Evolutionary conservation across 2,888 invertebrate species (phyloP).

Genomic region (Herminia tarsipennalis): DNA sequence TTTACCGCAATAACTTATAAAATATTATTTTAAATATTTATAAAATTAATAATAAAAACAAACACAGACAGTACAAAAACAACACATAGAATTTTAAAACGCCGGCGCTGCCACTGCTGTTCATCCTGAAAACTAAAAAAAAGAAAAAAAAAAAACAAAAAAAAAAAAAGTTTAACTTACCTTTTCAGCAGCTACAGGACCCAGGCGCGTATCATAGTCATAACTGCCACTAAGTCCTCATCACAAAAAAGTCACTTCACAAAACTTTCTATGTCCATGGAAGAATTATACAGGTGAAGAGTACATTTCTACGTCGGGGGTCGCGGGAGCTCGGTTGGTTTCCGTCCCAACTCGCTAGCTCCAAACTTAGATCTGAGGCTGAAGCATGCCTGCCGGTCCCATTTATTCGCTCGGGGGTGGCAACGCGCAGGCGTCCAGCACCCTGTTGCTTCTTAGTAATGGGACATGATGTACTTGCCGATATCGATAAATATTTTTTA

Average conservation of each 20-base stretch:
- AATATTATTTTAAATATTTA: too few relatives aligned
- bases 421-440: conserved; percentile 83
- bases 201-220: conserved; percentile 49
- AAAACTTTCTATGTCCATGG: conserved; percentile 45
- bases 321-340: conserved; percentile 44
- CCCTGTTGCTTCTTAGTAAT: conserved; percentile 81
- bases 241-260: conserved; percentile 55
- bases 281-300: conserved; percentile 47
- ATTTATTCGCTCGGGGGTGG: conserved; percentile 71
- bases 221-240: conserved; percentile 62
- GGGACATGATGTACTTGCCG: conserved; percentile 26
- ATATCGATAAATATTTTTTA: conserved; percentile 49
- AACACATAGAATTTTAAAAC: too few relatives aligned
- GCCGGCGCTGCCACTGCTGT: too few relatives aligned
- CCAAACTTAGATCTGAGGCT: conserved; percentile 69
- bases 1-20: too few relatives aligned
- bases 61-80: too few relatives aligned
- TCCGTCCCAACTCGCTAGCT: conserved; percentile 58
- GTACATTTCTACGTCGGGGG: conserved; percentile 60
- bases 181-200: conserved; percentile 56
- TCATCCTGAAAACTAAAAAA: background rate
- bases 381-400: conserved; percentile 57
- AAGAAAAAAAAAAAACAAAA: background rate
- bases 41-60: too few relatives aligned
- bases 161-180: conserved; percentile 51